Evolutionary conservation across 35 echinoderm and acorn worm genomes (phyloP).

Genomic region (Ophioderma brevispina): DNA sequence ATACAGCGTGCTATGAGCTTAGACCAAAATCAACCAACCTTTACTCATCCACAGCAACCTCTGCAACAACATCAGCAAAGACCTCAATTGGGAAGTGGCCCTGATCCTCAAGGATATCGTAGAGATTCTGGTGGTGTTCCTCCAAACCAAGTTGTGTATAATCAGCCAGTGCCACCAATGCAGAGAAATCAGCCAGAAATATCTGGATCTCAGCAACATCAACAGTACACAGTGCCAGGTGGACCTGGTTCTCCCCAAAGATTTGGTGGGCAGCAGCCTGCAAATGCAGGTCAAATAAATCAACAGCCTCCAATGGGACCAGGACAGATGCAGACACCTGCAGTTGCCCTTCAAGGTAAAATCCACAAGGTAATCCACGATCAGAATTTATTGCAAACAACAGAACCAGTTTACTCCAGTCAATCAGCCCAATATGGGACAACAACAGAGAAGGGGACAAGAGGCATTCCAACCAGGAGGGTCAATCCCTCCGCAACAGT

Average conservation of each 20-base stretch:
- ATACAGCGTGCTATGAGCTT: too few species aligned
- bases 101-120: background rate
- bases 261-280: background rate
- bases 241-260: background rate
- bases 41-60: background rate
- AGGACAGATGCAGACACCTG: background rate
- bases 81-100: background rate
- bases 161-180: background rate
- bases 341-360: background rate
- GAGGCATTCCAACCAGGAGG: too few species aligned
- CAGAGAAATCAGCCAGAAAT: background rate
- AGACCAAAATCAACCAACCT: background rate
- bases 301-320: too few species aligned
- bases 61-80: background rate
- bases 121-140: background rate
- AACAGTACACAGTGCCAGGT: background rate
- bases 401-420: constrained; percentile 13
- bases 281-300: too few species aligned
- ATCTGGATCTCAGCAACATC: background rate
- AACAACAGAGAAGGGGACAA: too few species aligned
- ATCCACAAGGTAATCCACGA: background rate
- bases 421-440: background rate
- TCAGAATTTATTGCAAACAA: background rate
- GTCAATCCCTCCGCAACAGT: constrained; percentile 11
- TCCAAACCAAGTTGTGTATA: too few species aligned